Conservation (phyloP, 2,113 vertebrate genomes). For the Casuarius casuarius region DNA sequence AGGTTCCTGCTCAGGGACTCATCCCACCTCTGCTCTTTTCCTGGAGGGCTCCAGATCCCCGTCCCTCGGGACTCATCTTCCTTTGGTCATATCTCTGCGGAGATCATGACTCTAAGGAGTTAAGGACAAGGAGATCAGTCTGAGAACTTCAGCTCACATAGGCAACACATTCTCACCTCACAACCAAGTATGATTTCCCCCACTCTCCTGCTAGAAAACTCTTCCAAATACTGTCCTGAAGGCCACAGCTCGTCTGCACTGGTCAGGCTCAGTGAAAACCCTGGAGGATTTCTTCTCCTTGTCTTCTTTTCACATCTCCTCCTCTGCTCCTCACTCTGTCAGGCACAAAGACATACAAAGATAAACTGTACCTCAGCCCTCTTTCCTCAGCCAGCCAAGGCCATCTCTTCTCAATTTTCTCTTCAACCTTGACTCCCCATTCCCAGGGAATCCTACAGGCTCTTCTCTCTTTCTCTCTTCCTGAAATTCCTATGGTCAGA, state of each 20-base stretch:
- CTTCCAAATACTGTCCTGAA: neutral
- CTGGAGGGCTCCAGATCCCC: fast-evolving
- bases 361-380: neutral
- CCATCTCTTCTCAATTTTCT: neutral
- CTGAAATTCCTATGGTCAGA: neutral
- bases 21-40: neutral
- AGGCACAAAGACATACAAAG: neutral
- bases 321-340: neutral
- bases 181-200: neutral
- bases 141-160: neutral
- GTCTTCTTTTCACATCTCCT: neutral
- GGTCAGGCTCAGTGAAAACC: neutral
- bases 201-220: neutral
- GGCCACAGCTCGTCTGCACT: neutral
- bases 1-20: neutral
- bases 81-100: neutral
- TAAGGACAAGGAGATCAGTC: neutral
- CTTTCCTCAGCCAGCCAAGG: neutral
- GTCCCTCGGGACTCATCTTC: neutral
- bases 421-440: neutral
- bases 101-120: neutral
- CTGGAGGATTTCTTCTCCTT: neutral
- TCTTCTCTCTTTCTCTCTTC: neutral
- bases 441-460: neutral
- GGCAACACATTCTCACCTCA: fast-evolving